Evolutionary conservation across 2,888 invertebrate genomes (phyloP).

Genomic region (Patella caerulea): DNA sequence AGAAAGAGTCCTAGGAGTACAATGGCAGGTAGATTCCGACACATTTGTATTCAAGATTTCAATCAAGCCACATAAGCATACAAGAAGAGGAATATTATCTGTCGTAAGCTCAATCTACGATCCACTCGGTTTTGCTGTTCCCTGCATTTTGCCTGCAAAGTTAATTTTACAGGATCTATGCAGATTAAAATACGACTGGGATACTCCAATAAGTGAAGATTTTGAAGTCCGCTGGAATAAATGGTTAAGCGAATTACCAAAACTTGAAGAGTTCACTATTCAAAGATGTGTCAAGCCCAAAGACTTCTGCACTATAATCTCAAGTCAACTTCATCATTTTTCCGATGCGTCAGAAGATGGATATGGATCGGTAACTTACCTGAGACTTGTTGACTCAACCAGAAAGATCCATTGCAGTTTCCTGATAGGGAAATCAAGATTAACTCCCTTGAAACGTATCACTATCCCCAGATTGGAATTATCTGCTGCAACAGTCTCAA

Average conservation of each 20-base stretch:
- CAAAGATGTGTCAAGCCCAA: constrained; percentile 20
- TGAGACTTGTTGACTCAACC: background rate
- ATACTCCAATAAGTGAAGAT: constrained; percentile 25
- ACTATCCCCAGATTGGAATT: background rate
- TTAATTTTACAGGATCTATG: constrained; percentile 32
- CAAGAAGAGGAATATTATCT: constrained; percentile 27
- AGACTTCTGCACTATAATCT: constrained; percentile 12
- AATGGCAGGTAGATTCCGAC: constrained; percentile 26
- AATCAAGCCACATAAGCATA: constrained; percentile 8
- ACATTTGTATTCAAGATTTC: constrained; percentile 20
- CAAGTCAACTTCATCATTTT: constrained; percentile 29
- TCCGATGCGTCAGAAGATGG: constrained; percentile 20
- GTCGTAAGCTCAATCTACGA: no score
- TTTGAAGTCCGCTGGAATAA: constrained; percentile 25
- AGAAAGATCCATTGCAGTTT: background rate
- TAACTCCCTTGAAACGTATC: background rate
- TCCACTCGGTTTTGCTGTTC: no score
- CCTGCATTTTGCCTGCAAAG: constrained; percentile 18
- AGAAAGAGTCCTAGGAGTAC: constrained; percentile 30
- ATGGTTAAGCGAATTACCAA: constrained; percentile 18
- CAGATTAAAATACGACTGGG: constrained; percentile 25
- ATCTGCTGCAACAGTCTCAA: background rate
- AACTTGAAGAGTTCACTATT: background rate
- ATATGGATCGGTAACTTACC: background rate
- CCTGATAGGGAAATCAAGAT: background rate